phyloP scores from a whole-genome alignment of 2,113 vertebrate species.

The Uropsilus gracilis region DNA sequence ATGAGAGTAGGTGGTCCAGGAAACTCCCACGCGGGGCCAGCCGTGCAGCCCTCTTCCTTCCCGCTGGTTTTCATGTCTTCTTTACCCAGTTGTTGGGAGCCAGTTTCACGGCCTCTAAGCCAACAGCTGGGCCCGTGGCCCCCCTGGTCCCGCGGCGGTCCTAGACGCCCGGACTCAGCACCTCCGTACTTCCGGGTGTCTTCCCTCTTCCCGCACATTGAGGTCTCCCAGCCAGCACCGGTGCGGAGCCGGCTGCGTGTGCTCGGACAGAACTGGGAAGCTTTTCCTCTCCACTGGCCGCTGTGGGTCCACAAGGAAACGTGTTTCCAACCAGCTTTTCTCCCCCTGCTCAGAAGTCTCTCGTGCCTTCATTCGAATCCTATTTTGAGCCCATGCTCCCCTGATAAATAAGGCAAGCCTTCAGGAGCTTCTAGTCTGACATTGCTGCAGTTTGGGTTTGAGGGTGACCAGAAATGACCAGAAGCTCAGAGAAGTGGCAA shows the following conservation, averaged over 20 bases:
- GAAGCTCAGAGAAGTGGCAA: not conserved
- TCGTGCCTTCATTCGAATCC: not conserved
- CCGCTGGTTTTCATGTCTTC: not conserved
- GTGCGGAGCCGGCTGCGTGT: not conserved
- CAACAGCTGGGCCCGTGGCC: not conserved
- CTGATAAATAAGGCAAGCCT: constrained; percentile 3
- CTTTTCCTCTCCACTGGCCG: not conserved
- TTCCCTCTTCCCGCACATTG: not conserved
- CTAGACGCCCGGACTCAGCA: not conserved
- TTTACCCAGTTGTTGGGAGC: not conserved
- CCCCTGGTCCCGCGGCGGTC: not conserved
- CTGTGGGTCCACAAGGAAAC: not conserved
- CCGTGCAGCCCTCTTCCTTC: not conserved
- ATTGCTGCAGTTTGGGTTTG: not conserved
- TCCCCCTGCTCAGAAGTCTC: not conserved
- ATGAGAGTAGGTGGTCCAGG: not conserved
- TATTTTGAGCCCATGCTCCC: not conserved
- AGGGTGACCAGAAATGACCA: not conserved
- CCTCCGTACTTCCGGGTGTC: not conserved
- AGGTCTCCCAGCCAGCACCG: not conserved
- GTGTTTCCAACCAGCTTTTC: not conserved
- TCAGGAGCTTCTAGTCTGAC: not conserved
- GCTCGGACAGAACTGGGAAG: not conserved
- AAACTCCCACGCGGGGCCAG: not conserved
- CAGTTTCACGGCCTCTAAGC: constrained; percentile 17